Conservation (phyloP, 2,888 invertebrate genomes). For the Scrobipalpa costella region DNA sequence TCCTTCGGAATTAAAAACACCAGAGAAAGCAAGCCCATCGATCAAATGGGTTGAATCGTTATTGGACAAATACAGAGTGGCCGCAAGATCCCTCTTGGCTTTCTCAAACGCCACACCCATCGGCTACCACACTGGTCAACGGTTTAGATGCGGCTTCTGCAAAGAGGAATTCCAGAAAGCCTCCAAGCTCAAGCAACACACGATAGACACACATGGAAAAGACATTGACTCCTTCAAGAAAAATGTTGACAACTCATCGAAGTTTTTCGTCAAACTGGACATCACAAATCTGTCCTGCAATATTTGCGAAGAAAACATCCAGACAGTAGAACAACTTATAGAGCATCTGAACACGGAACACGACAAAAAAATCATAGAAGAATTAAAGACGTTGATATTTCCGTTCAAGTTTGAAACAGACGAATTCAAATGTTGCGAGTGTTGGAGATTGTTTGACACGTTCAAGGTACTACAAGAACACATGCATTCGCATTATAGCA, state of each 20-base stretch:
- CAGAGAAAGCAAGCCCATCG: neutral
- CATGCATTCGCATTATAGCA: conserved; percentile 46
- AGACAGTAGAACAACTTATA: conserved; percentile 8
- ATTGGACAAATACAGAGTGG: neutral
- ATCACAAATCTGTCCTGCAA: conserved; percentile 21
- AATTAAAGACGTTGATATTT: conserved; percentile 17
- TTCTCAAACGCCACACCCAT: neutral
- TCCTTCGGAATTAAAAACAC: neutral
- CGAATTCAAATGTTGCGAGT: conserved; percentile 19
- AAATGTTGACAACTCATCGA: neutral
- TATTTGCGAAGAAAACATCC: neutral
- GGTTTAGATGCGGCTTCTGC: conserved; percentile 54
- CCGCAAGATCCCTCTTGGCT: neutral
- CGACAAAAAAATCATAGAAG: neutral
- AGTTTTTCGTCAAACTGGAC: conserved; percentile 22
- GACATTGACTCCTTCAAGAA: neutral
- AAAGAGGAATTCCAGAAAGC: conserved; percentile 44
- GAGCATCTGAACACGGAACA: conserved; percentile 17
- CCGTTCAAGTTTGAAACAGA: conserved; percentile 26
- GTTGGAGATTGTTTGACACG: neutral
- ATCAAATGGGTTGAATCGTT: neutral
- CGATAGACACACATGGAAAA: conserved; percentile 36
- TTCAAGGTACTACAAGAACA: conserved; percentile 22
- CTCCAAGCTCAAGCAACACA: conserved; percentile 50
- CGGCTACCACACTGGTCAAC: conserved; percentile 34